phyloP scores from a whole-genome alignment of 2,113 vertebrate species.

The Dicrurus megarhynchus region DNA sequence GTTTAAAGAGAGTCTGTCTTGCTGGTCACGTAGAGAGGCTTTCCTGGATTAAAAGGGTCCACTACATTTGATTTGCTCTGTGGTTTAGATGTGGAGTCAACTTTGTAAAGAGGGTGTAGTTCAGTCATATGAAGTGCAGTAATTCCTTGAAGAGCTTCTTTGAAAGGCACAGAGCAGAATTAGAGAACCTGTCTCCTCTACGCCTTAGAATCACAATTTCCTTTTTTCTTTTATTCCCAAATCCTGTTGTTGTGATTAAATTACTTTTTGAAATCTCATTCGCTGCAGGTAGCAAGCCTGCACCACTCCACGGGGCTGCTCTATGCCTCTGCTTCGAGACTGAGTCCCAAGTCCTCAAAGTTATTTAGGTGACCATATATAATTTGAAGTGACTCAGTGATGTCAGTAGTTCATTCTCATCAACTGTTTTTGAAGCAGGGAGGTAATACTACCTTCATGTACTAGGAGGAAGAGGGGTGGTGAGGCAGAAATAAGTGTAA shows the following conservation, averaged over 20 bases:
- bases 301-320: background rate
- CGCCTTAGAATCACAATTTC: background rate
- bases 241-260: background rate
- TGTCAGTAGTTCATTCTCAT: background rate
- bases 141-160: background rate
- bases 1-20: background rate
- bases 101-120: background rate
- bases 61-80: background rate
- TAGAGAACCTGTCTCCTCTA: background rate
- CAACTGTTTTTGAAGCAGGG: background rate
- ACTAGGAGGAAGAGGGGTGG: background rate
- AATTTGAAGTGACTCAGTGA: background rate
- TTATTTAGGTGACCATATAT: background rate
- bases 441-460: background rate
- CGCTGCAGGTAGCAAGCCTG: background rate
- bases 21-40: background rate
- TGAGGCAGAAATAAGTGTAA: background rate
- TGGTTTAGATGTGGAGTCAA: background rate
- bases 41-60: slow-evolving; percentile 1
- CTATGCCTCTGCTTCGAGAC: background rate
- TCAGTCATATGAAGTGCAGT: background rate
- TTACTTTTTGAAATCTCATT: background rate
- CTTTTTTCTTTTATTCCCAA: background rate
- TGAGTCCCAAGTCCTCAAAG: background rate
- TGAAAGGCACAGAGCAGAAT: background rate